Percentiles rank a stretch among this genome's conserved stretches.
These are phyloP conservation scores for Adelosebastes latens DNA, from an alignment of 2,797 vertebrate genomes.

Conservation along the genomic window DNA sequence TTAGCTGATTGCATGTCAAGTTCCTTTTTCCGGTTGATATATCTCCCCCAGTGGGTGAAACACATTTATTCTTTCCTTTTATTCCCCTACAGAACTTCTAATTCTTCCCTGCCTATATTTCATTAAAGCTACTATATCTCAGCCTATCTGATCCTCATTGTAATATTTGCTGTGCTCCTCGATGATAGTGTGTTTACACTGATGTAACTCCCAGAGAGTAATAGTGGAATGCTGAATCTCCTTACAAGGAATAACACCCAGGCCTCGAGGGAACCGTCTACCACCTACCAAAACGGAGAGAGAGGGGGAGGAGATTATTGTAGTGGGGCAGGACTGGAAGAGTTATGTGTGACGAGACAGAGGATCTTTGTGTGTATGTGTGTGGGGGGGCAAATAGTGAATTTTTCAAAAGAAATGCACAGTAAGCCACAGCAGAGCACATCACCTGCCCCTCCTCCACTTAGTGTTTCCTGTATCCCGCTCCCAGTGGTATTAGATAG, in stretches of 20 bases:
- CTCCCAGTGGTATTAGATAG: slow-evolving; percentile 61
- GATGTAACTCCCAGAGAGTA: slow-evolving; percentile 50
- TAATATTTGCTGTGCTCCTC: slow-evolving; percentile 6
- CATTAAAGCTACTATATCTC: not conserved
- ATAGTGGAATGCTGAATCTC: slow-evolving; percentile 73
- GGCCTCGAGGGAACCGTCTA: slow-evolving; percentile 56
- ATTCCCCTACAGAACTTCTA: slow-evolving; percentile 1
- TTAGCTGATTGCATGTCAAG: slow-evolving; percentile 74
- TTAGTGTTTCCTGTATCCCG: slow-evolving; percentile 61
- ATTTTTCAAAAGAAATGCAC: slow-evolving; percentile 56
- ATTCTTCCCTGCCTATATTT: not conserved
- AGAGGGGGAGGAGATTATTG: slow-evolving; percentile 56
- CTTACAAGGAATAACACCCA: slow-evolving; percentile 77
- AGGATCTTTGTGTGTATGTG: slow-evolving; percentile 39
- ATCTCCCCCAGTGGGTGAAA: slow-evolving; percentile 37
- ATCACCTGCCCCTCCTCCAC: slow-evolving; percentile 44
- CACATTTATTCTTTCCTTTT: slow-evolving; percentile 5
- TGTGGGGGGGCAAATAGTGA: slow-evolving; percentile 10
- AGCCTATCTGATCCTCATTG: not conserved
- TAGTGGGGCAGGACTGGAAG: slow-evolving; percentile 44
- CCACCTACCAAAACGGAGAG: slow-evolving; percentile 48
- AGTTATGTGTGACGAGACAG: slow-evolving; percentile 43
- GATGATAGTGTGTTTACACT: slow-evolving; percentile 52
- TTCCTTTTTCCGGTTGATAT: slow-evolving; percentile 54
- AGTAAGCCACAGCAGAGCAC: slow-evolving; percentile 34